A percentile compares a stretch with the other conserved stretches of the same genome.
phyloP scores from a whole-genome alignment of 2,113 vertebrate species.

The Heliornis fulica region DNA sequence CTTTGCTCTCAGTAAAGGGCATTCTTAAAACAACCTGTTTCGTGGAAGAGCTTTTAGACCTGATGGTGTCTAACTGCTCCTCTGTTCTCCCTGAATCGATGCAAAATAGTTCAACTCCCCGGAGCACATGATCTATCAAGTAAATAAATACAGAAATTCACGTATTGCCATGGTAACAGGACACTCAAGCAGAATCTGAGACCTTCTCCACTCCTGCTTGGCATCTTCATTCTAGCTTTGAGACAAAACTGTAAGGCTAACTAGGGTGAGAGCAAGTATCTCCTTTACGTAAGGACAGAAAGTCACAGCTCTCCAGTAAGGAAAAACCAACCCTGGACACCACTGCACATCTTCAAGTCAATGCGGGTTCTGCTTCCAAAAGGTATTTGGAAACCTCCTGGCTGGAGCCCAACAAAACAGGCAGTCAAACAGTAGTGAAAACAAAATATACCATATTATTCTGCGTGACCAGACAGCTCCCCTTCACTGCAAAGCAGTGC shows the following conservation, averaged over 20 bases:
- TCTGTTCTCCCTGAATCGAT: not conserved
- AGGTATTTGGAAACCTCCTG: not conserved
- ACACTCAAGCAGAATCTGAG: conserved; percentile 2
- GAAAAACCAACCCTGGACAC: not conserved
- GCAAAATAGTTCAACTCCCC: conserved; percentile 1
- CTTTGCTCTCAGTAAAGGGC: not conserved
- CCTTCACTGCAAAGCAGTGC: not conserved
- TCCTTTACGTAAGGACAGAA: not conserved
- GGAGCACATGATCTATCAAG: conserved; percentile 19
- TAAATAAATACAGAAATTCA: conserved; percentile 46
- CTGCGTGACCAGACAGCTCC: not conserved
- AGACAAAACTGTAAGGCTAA: not conserved
- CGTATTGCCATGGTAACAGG: conserved; percentile 27
- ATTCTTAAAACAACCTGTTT: not conserved
- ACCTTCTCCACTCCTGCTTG: not conserved
- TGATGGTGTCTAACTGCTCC: not conserved
- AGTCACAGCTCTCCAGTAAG: not conserved
- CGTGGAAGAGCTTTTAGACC: not conserved
- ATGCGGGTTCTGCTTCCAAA: not conserved
- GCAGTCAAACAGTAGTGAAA: not conserved
- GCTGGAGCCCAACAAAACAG: not conserved
- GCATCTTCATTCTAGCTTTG: not conserved
- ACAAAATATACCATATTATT: not conserved
- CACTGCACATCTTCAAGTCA: not conserved
- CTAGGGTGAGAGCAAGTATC: not conserved